These are phyloP conservation scores for Sesia apiformis DNA, from an alignment of 2,888 invertebrate genomes.

Conservation along the genomic window DNA sequence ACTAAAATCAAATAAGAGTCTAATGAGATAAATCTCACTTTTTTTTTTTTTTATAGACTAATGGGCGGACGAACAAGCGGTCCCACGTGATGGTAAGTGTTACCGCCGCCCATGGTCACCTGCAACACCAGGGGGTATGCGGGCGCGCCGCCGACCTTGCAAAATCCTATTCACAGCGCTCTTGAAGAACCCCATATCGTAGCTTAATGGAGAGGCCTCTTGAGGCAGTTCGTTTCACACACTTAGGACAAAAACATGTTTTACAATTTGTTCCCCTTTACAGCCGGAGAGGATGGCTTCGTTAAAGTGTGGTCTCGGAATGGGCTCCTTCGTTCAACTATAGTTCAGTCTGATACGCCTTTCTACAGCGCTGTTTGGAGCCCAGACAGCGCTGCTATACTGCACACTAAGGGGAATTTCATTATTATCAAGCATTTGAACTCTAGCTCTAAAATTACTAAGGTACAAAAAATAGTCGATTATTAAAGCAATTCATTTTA, in stretches of 20 bases:
- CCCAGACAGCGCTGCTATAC: conserved; percentile 79
- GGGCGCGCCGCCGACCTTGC: too few species aligned
- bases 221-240: too few species aligned
- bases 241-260: background rate
- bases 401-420: conserved; percentile 80
- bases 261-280: conserved; percentile 6
- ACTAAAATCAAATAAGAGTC: too few species aligned
- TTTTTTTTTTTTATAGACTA: background rate
- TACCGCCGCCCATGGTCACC: too few species aligned
- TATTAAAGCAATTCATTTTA: conserved; percentile 37
- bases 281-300: conserved; percentile 96
- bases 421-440: conserved; percentile 82
- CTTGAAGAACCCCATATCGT: too few species aligned
- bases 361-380: conserved; percentile 91
- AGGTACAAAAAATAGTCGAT: conserved; percentile 53
- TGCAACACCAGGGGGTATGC: too few species aligned
- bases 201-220: too few species aligned
- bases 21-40: background rate
- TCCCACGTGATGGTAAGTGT: too few species aligned
- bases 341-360: conserved; percentile 85
- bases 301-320: conserved; percentile 98
- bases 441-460: conserved; percentile 81
- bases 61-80: too few species aligned
- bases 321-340: conserved; percentile 93
- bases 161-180: too few species aligned